These are phyloP conservation scores for Sitophilus oryzae DNA, from an alignment of 1,140 invertebrate species.

Conservation along the genomic window DNA sequence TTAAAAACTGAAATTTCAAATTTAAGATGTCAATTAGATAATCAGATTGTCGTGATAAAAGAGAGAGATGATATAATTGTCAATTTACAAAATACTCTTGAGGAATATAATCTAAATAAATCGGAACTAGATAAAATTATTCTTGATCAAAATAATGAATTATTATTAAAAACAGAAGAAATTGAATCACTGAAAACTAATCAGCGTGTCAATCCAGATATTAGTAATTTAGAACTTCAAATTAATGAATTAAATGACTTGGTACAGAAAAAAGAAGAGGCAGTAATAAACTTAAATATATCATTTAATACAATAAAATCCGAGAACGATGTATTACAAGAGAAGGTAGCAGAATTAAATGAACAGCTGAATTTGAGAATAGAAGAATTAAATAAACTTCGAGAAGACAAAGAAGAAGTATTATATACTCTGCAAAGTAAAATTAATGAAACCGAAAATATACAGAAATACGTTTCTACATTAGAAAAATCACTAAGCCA, in stretches of 20 bases:
- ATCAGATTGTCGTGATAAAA: not conserved
- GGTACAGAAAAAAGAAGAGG: slow-evolving; percentile 3
- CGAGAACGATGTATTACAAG: not conserved
- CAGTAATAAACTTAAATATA: not conserved
- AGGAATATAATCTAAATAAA: slow-evolving; percentile 16
- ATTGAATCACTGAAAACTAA: not conserved
- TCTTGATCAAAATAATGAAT: not conserved
- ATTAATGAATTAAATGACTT: slow-evolving; percentile 11
- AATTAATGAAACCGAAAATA: not conserved
- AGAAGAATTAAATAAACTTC: not conserved
- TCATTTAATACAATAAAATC: not conserved
- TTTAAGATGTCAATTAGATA: not conserved
- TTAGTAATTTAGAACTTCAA: not conserved
- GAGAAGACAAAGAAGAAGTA: not conserved
- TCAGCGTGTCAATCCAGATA: not conserved
- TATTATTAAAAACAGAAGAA: slow-evolving; percentile 8
- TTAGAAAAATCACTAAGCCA: not conserved
- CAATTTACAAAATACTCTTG: slow-evolving; percentile 8
- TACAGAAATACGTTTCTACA: not conserved
- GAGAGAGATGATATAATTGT: slow-evolving; percentile 5
- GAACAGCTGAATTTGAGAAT: not conserved
- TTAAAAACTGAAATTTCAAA: not conserved
- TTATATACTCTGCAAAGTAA: not conserved
- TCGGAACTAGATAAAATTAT: slow-evolving; percentile 6
- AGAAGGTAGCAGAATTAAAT: not conserved